Evolutionary conservation across 2,113 vertebrate species (phyloP).

Genomic region (Corapipo altera): DNA sequence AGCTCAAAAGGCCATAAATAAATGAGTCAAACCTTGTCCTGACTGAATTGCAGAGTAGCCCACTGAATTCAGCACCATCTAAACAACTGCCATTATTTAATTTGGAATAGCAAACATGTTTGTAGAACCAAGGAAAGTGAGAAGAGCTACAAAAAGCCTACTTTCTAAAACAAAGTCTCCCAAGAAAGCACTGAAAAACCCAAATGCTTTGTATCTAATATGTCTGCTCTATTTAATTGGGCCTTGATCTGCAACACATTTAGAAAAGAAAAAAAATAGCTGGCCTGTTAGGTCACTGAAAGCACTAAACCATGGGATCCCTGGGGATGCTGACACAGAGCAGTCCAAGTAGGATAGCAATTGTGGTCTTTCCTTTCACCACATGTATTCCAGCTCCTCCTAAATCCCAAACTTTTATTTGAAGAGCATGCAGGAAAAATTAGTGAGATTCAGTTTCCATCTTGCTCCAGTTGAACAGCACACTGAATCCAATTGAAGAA

Average conservation of each 20-base stretch:
- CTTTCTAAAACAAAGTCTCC: not conserved
- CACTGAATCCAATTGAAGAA: not conserved
- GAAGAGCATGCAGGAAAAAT: not conserved
- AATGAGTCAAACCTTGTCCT: conserved; percentile 53
- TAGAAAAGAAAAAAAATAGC: not conserved
- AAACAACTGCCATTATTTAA: not conserved
- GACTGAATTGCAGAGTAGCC: conserved; percentile 33
- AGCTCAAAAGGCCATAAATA: conserved; percentile 30
- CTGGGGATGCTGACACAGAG: not conserved
- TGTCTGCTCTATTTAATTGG: not conserved
- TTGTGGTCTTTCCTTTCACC: not conserved
- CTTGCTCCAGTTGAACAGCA: not conserved
- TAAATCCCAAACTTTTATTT: not conserved
- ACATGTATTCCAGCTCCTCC: not conserved
- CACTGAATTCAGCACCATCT: not conserved
- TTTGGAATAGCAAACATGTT: not conserved
- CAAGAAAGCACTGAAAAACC: not conserved
- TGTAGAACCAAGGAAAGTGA: not conserved
- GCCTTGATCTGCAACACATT: not conserved
- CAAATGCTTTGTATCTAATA: not conserved
- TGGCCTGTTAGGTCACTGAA: not conserved
- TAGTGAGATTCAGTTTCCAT: not conserved
- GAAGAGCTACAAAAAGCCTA: not conserved
- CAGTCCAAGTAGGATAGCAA: not conserved
- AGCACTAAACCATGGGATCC: not conserved